phyloP scores from a whole-genome alignment of 2,113 vertebrate species.

The Syrmaticus mikado region DNA sequence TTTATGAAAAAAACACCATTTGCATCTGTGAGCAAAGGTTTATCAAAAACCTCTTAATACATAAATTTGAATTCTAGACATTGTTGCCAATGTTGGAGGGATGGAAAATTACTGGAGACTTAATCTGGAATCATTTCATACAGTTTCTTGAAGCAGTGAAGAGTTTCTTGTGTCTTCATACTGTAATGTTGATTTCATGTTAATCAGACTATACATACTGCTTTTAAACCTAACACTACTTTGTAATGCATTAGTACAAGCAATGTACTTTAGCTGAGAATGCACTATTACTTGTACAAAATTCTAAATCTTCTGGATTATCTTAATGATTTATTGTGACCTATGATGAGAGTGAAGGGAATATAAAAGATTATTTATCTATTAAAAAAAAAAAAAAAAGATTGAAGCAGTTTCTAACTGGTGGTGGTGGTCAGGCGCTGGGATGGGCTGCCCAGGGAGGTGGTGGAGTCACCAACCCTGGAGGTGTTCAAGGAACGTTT shows the following conservation, averaged over 20 bases:
- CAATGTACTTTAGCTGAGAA: rapidly evolving
- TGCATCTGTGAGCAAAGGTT: neutral
- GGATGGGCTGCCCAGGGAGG: too few species aligned
- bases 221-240: rapidly evolving
- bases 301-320: neutral
- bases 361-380: neutral
- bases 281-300: neutral
- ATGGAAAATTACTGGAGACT: neutral
- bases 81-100: neutral
- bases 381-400: neutral
- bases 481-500: too few species aligned
- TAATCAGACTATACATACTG: neutral
- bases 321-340: neutral
- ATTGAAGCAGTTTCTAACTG: neutral
- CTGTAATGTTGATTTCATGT: neutral
- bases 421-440: too few species aligned
- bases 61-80: neutral
- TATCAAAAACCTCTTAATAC: neutral
- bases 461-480: too few species aligned
- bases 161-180: neutral
- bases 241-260: too few species aligned
- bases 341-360: neutral
- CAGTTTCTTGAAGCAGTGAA: neutral
- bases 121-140: neutral
- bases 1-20: neutral